Percentiles rank a stretch among this genome's conserved stretches.
These are phyloP conservation scores for Acestrorhynchus altus DNA, from an alignment of 2,797 vertebrate genomes.

Conservation along the genomic window DNA sequence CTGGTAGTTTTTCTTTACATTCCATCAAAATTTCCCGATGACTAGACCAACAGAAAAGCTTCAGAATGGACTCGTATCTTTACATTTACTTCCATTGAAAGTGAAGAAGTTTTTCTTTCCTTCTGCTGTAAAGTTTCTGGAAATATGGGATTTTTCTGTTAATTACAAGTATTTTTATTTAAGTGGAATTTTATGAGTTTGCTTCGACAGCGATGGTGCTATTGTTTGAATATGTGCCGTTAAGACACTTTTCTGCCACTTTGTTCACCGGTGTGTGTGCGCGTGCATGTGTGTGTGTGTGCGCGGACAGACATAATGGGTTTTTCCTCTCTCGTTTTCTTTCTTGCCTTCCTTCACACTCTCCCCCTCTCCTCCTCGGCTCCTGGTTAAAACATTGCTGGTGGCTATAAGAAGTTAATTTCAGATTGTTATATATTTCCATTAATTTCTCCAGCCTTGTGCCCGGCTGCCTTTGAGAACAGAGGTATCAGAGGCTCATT, in stretches of 20 bases:
- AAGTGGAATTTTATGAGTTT: too few species aligned
- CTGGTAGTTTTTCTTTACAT: too few species aligned
- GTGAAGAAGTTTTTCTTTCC: too few species aligned
- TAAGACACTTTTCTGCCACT: not conserved
- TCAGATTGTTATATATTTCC: constrained; percentile 89
- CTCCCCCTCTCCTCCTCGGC: constrained; percentile 67
- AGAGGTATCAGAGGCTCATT: constrained; percentile 62
- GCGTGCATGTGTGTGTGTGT: constrained; percentile 28
- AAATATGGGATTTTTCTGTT: too few species aligned
- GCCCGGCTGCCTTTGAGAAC: constrained; percentile 65
- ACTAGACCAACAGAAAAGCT: too few species aligned
- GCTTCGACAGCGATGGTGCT: too few species aligned
- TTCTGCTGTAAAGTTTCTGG: too few species aligned
- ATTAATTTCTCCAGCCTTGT: constrained; percentile 85
- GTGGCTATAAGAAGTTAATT: constrained; percentile 92
- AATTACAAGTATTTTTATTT: too few species aligned
- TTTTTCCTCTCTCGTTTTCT: constrained; percentile 65
- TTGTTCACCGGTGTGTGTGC: not conserved
- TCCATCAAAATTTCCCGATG: too few species aligned
- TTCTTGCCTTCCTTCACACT: constrained; percentile 59
- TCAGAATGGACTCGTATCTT: too few species aligned
- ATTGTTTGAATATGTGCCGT: not conserved
- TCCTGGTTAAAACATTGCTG: constrained; percentile 83
- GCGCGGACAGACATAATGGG: constrained; percentile 71
- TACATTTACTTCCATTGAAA: too few species aligned